Percentiles rank a stretch among this genome's conserved stretches.
Evolutionary conservation across 1,140 invertebrate genomes (phyloP).

Genomic region (Tribolium madens): DNA sequence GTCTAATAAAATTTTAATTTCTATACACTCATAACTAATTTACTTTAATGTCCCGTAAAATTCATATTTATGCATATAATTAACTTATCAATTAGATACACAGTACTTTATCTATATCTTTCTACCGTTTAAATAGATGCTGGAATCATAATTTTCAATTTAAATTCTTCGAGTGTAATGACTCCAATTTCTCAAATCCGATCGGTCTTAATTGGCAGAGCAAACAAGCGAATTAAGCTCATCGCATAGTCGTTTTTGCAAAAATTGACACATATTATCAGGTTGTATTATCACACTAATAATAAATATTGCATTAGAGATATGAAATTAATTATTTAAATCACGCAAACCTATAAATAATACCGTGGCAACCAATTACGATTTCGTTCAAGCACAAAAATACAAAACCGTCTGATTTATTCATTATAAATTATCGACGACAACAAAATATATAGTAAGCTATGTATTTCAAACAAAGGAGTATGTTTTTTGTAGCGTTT

Average conservation of each 20-base stretch:
- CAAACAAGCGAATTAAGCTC: background rate
- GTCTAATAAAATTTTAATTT: too few relatives aligned
- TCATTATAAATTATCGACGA: conserved; percentile 28
- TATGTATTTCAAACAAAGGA: conserved; percentile 18
- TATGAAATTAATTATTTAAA: conserved; percentile 33
- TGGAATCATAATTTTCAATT: conserved; percentile 31
- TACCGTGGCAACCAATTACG: conserved; percentile 32
- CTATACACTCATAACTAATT: background rate
- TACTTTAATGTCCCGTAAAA: conserved; percentile 1
- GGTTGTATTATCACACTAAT: background rate
- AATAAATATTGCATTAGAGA: conserved; percentile 21
- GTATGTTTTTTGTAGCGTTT: background rate
- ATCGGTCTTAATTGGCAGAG: conserved; percentile 17
- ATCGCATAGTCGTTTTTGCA: background rate
- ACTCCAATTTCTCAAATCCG: conserved; percentile 26
- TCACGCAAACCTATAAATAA: conserved; percentile 37
- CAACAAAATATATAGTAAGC: conserved; percentile 24
- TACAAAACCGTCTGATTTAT: conserved; percentile 20
- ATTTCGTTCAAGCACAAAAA: conserved; percentile 20
- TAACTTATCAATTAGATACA: conserved; percentile 27
- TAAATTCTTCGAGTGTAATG: conserved; percentile 26
- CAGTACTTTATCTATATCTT: background rate
- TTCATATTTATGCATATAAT: conserved; percentile 14
- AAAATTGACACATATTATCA: conserved; percentile 23
- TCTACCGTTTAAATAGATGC: background rate